phyloP scores from a whole-genome alignment of 2,113 vertebrate genomes.

The Corythoichthys intestinalis region DNA sequence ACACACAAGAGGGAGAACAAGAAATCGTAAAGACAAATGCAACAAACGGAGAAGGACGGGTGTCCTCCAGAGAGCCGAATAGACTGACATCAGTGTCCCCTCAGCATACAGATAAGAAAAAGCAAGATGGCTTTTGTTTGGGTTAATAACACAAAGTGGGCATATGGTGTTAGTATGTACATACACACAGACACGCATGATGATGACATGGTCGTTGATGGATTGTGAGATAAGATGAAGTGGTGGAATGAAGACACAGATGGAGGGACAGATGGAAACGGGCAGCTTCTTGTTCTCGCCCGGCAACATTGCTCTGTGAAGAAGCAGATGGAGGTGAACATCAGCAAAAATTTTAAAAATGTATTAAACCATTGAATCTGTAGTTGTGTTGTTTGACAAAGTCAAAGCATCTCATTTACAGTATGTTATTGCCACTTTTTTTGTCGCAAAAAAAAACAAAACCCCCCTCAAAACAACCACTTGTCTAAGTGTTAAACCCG shows the following conservation, averaged over 20 bases:
- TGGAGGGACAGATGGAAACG: conserved; percentile 61
- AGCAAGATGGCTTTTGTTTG: conserved; percentile 3
- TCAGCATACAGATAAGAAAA: conserved; percentile 13
- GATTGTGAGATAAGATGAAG: conserved; percentile 57
- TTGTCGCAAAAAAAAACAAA: too few relatives aligned
- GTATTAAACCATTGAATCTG: too few relatives aligned
- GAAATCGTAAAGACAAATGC: not conserved
- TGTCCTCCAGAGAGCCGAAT: conserved; percentile 17
- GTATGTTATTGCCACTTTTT: too few relatives aligned
- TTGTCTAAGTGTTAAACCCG: too few relatives aligned
- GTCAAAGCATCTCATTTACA: too few relatives aligned
- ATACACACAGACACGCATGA: conserved; percentile 47
- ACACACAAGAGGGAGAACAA: not conserved
- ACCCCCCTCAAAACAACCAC: too few relatives aligned
- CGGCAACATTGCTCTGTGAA: conserved; percentile 51
- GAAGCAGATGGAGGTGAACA: conserved; percentile 61
- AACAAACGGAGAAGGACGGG: conserved; percentile 19
- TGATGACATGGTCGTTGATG: conserved; percentile 58
- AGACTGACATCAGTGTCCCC: conserved; percentile 8
- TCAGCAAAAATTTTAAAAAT: not conserved
- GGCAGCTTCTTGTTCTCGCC: conserved; percentile 31
- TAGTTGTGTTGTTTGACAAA: too few relatives aligned
- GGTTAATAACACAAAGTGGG: conserved; percentile 13
- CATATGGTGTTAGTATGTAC: conserved; percentile 13
- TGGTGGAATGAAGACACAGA: conserved; percentile 67